Evolutionary conservation across 2,888 invertebrate genomes (phyloP), one percentile per base, ranked within the genome.

Genomic region (Polylopha cassiicola): DNA sequence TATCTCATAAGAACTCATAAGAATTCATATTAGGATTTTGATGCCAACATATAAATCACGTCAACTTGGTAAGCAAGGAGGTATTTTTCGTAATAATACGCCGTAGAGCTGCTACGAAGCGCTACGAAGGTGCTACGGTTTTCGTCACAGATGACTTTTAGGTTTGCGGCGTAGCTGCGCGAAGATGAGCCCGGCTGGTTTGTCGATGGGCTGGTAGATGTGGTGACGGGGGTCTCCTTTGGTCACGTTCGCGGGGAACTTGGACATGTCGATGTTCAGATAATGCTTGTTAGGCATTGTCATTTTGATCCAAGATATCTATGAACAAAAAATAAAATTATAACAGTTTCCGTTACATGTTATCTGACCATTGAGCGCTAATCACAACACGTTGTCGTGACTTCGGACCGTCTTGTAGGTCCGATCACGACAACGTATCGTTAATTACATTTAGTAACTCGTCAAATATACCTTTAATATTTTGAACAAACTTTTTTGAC

Each of bases 251-350:
- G 85, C 82, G 13, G 91, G 89, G 73, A 94, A 93, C 55, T 91
- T 91, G 4, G 90, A 89, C 57, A 92, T 87, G 63, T 94, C 93
- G 24, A 93, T 88, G 51, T 89, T 89, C 54, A 91, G 89, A 65
- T 94, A 94, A 64, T 94, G 94, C 56, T 92, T 93, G 72, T 94
- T 94, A 1, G 94, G 94, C 90, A 94, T 91, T 43, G 88, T 87
- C 90, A 93, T 92, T 51, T 90, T 89, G 32, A 93, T 90, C 63
- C 89, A 89, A 3, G 84, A 79, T 27, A 93, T 88, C 90, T 92
- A 81, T 39, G 43, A 42, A 58, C 50, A 67, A 70, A 36, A 11
- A 39, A 39, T 45, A 14, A 11, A 43, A 43, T 44, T 32, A 21
- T n/a, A n/a, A n/a, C n/a, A n/a, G n/a, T n/a, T n/a, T n/a, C n/a